phyloP scores from a whole-genome alignment of 2,113 vertebrate species.

The Dicaeum eximium region DNA sequence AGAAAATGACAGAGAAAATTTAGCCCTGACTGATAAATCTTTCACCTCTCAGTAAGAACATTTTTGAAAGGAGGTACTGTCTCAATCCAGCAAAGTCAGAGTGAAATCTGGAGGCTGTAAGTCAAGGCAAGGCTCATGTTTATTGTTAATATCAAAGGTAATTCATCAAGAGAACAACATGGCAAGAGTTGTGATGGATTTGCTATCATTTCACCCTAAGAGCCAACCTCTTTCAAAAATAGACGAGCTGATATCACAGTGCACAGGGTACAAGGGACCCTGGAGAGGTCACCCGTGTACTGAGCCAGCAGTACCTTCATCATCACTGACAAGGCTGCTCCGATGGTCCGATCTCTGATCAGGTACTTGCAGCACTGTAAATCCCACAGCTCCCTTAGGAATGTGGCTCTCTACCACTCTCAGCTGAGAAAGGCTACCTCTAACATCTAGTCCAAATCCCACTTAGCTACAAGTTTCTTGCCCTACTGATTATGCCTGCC shows the following conservation, averaged over 20 bases:
- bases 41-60: neutral
- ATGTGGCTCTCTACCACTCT: neutral
- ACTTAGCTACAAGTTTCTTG: neutral
- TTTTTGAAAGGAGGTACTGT: neutral
- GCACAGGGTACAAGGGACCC: neutral
- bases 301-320: neutral
- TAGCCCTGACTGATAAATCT: neutral
- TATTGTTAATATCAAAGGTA: conserved; percentile 16
- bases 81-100: conserved; percentile 25
- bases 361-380: neutral
- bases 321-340: neutral
- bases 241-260: conserved; percentile 20
- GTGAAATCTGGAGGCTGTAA: neutral
- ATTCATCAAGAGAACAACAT: conserved; percentile 17
- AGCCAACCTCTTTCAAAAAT: conserved; percentile 22
- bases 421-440: neutral
- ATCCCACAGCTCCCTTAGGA: neutral
- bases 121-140: conserved; percentile 13
- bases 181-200: conserved; percentile 12
- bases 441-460: neutral
- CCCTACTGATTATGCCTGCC: neutral
- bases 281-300: neutral
- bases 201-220: neutral
- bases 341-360: fast-evolving
- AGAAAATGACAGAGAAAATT: neutral